Evolutionary conservation across 2,888 invertebrate genomes (phyloP).

Genomic region (Dicyrtomina minuta): DNA sequence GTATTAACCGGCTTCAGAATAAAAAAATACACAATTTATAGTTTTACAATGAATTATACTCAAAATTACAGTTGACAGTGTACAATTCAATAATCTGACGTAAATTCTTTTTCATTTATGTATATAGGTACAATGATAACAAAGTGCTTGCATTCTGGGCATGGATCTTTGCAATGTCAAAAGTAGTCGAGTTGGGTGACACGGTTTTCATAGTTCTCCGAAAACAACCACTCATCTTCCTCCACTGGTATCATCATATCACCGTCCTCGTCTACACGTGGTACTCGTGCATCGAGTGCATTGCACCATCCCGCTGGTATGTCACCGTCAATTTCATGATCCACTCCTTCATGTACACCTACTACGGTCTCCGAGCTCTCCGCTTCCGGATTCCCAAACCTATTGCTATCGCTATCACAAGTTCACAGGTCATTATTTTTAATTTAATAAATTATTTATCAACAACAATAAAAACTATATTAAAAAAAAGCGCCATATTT

Average conservation of each 20-base stretch:
- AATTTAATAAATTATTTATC: too few species aligned
- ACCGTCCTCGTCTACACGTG: slow-evolving; percentile 91
- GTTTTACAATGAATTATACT: too few species aligned
- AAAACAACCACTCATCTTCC: slow-evolving; percentile 89
- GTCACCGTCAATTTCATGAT: slow-evolving; percentile 93
- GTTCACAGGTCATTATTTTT: slow-evolving; percentile 30
- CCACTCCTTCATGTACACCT: slow-evolving; percentile 87
- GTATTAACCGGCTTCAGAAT: too few species aligned
- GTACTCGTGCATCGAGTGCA: slow-evolving; percentile 80
- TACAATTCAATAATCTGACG: too few species aligned
- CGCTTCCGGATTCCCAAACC: slow-evolving; percentile 79
- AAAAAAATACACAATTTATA: too few species aligned
- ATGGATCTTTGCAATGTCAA: slow-evolving; percentile 93
- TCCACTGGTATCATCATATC: slow-evolving; percentile 97
- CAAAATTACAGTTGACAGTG: too few species aligned
- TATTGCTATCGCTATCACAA: slow-evolving; percentile 86
- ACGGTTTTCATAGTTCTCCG: slow-evolving; percentile 85
- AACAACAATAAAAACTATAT: too few species aligned
- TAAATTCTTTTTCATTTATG: too few species aligned
- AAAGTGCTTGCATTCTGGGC: slow-evolving; percentile 97
- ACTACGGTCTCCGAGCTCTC: slow-evolving; percentile 83
- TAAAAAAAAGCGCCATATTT: too few species aligned
- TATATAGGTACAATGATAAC: slow-evolving; percentile 77
- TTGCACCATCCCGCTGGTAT: slow-evolving; percentile 72
- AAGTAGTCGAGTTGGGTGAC: slow-evolving; percentile 93